Evolutionary conservation across 2,797 vertebrate genomes (phyloP).

Genomic region (Mastacembelus armatus): DNA sequence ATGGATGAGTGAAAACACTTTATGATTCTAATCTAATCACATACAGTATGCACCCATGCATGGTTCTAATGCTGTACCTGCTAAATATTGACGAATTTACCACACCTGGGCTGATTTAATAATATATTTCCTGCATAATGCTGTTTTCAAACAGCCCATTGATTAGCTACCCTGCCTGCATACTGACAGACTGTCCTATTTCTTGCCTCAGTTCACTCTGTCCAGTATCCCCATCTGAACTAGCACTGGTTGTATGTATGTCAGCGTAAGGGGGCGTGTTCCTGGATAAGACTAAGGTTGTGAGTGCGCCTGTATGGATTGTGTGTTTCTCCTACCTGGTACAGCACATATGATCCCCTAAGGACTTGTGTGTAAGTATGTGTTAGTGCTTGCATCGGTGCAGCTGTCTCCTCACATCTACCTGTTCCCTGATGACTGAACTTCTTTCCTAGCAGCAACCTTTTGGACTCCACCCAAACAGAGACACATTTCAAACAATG

Average conservation of each 20-base stretch:
- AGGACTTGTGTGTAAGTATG: slow-evolving; percentile 36
- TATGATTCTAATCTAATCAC: too few species aligned
- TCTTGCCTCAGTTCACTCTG: slow-evolving; percentile 40
- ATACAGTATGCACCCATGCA: too few species aligned
- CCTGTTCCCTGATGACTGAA: slow-evolving; percentile 60
- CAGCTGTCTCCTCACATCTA: slow-evolving; percentile 73
- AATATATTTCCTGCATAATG: not conserved
- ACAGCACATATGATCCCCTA: slow-evolving; percentile 36
- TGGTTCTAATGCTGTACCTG: too few species aligned
- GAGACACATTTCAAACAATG: slow-evolving; percentile 52
- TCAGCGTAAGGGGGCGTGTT: slow-evolving; percentile 55
- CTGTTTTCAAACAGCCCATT: slow-evolving; percentile 3
- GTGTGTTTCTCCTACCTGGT: slow-evolving; percentile 67
- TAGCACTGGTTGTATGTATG: slow-evolving; percentile 48
- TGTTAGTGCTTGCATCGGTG: slow-evolving; percentile 47
- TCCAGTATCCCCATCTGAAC: slow-evolving; percentile 43
- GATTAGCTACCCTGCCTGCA: not conserved
- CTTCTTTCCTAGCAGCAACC: slow-evolving; percentile 43
- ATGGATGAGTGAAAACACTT: too few species aligned
- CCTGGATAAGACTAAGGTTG: slow-evolving; percentile 28
- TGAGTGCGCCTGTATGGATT: slow-evolving; percentile 17
- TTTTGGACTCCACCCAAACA: slow-evolving; percentile 49
- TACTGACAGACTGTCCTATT: slow-evolving; percentile 26
- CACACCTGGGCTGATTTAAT: slow-evolving; percentile 2
- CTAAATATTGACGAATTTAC: slow-evolving; percentile 8